Evolutionary conservation across 2,113 vertebrate species (phyloP).

Genomic region (Ascaphus truei): DNA sequence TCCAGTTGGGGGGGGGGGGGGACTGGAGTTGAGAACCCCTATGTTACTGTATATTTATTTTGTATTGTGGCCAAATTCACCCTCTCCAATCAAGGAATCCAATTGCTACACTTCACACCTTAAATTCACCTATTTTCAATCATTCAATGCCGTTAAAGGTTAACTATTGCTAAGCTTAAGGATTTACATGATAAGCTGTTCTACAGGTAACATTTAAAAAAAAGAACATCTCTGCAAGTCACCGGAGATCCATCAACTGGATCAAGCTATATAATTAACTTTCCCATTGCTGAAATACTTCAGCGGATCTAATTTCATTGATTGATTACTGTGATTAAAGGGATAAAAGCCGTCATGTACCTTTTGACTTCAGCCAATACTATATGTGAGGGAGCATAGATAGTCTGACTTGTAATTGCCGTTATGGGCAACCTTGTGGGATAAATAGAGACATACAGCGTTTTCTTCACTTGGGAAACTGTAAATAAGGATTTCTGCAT

Average conservation of each 20-base stretch:
- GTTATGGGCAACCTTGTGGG: slow-evolving; percentile 32
- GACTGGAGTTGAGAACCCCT: no score
- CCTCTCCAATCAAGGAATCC: no score
- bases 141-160: neutral
- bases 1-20: no score
- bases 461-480: no score
- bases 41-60: no score
- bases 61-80: no score
- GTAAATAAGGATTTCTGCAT: no score
- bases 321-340: slow-evolving; percentile 53
- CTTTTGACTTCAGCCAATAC: slow-evolving; percentile 41
- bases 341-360: slow-evolving; percentile 48
- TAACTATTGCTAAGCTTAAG: neutral
- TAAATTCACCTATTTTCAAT: no score
- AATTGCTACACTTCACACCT: no score
- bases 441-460: slow-evolving; percentile 40
- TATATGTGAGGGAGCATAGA: neutral
- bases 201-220: slow-evolving; percentile 40
- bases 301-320: slow-evolving; percentile 50
- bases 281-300: slow-evolving; percentile 45
- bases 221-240: slow-evolving; percentile 43
- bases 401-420: slow-evolving; percentile 29
- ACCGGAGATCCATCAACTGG: slow-evolving; percentile 44
- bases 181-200: slow-evolving; percentile 40
- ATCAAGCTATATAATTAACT: slow-evolving; percentile 49